Base-by-base conservation (phyloP, 2,888 invertebrate genomes). In the Abrostola tripartita region DNA sequence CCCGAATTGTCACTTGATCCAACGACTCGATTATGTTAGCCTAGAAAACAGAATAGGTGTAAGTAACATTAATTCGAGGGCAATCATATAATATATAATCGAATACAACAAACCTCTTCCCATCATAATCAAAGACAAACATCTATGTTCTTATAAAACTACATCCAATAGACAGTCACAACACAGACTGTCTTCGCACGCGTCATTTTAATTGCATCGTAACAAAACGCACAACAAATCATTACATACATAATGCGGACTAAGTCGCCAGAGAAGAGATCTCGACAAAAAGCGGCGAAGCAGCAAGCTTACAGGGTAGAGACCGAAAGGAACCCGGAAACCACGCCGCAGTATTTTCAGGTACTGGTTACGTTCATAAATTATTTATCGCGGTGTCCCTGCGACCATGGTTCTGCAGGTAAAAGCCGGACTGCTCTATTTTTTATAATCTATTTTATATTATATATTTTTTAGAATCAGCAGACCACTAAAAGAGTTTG, bases 321-420 rank as follows among this genome's bases (percentile, higher is more conserved):
- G 70, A 57, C 52, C 36, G 88, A 87, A 58, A 83, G 83, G 78
- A 85, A 90, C 83, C 90, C 89, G 85, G 93, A 92, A 85, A 85
- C 86, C 47, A 82, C 84, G 68, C 85, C 88, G 56, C 90, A 90
- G 78, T 90, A 89, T 85, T 92, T 93, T 89, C 93, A 92, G 91
- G 92, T 93, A 84, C 72, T 53, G 47, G 66, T 56, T 55, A 57
- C 57, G 42, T 66, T 76, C 83, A 81, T 81, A 76, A 68, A 83
- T 74, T 65, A 78, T 78, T 73, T 74, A 78, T 79, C 51, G 53
- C 52, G n/a, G 11, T 7, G 24, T 14, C 53, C 69, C 66, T 68
- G 59, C 6, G 49, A 61, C 81, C 76, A 81, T 75, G 72, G 42
- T 50, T 75, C 66, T 10, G 7, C 7, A 35, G 38, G 42, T 65